phyloP scores from a whole-genome alignment of 2,888 invertebrate species.

The Neuroscelio doddi region DNA sequence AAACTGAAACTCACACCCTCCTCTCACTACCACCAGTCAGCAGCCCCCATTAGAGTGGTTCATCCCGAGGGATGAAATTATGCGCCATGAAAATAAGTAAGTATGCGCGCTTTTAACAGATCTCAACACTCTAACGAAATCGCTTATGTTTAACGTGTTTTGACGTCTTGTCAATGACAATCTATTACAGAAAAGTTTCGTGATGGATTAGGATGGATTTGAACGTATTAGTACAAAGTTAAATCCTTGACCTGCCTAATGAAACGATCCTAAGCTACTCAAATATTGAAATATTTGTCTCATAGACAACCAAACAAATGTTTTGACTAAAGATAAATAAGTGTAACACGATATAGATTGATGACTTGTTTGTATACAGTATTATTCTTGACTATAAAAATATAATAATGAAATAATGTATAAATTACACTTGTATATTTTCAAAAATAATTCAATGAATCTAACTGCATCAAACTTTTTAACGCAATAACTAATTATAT shows the following conservation, averaged over 20 bases:
- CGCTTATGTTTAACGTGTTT: slow-evolving; percentile 15
- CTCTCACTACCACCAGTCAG: slow-evolving; percentile 37
- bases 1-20: slow-evolving; percentile 43
- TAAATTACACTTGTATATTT: no score
- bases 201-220: slow-evolving; percentile 40
- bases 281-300: slow-evolving; percentile 2
- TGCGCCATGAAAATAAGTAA: slow-evolving; percentile 45
- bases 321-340: background rate
- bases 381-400: no score
- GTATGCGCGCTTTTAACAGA: slow-evolving; percentile 26
- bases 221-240: slow-evolving; percentile 13
- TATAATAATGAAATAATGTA: no score
- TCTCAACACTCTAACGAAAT: background rate
- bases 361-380: background rate
- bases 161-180: slow-evolving; percentile 28
- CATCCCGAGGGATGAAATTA: slow-evolving; percentile 44
- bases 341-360: background rate
- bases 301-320: slow-evolving; percentile 4
- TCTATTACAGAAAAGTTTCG: slow-evolving; percentile 1
- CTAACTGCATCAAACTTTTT: no score
- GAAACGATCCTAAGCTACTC: slow-evolving; percentile 14
- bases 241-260: slow-evolving; percentile 31
- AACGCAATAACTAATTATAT: no score
- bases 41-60: slow-evolving; percentile 35
- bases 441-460: no score